phyloP scores from a whole-genome alignment of 2,797 vertebrate genomes.

The Varecia variegata region DNA sequence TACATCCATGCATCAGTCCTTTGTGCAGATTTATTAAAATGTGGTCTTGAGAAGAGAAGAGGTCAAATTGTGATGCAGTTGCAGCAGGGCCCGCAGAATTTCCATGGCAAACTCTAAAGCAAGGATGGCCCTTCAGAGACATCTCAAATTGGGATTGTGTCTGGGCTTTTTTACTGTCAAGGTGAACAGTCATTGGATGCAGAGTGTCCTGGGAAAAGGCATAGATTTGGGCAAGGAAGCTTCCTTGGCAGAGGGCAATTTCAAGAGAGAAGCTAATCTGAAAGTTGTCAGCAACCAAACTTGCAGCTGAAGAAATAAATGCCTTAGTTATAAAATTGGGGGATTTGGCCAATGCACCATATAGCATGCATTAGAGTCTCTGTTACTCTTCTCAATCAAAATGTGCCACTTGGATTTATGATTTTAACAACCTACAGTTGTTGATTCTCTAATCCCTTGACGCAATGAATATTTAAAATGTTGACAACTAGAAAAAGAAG shows the following conservation, averaged over 20 bases:
- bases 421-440: neutral
- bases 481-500: slow-evolving; percentile 40
- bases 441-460: slow-evolving; percentile 38
- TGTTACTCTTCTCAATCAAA: slow-evolving; percentile 52
- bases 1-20: neutral
- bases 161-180: neutral
- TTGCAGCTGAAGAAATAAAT: neutral
- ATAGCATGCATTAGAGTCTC: neutral
- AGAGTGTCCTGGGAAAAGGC: neutral
- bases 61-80: neutral
- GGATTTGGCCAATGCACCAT: neutral
- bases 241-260: neutral
- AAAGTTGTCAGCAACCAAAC: neutral
- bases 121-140: neutral
- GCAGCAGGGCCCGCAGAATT: neutral
- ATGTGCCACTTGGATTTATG: slow-evolving; percentile 51
- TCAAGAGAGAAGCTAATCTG: neutral
- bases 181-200: neutral
- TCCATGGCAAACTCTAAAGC: neutral
- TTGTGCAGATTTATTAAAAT: neutral
- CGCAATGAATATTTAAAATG: slow-evolving; percentile 18
- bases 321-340: neutral
- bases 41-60: neutral
- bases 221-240: neutral
- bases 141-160: neutral